Evolutionary conservation across 2,113 vertebrate genomes (phyloP).

Genomic region (Catharus bicknelli): DNA sequence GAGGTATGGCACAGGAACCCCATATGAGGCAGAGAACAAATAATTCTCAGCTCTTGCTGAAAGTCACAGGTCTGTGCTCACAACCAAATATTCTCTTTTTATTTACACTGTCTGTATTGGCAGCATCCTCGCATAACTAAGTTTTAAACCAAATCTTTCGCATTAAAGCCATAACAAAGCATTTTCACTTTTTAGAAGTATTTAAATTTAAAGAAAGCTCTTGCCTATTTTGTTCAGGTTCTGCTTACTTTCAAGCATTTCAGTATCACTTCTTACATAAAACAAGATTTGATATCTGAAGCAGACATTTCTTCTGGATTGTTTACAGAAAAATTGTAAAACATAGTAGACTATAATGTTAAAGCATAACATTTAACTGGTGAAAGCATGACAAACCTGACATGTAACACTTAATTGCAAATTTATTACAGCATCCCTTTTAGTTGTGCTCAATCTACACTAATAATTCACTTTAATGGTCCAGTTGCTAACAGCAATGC

Average conservation of each 20-base stretch:
- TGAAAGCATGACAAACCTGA: background rate
- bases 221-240: background rate
- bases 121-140: background rate
- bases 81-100: background rate
- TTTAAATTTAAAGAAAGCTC: background rate
- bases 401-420: background rate
- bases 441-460: background rate
- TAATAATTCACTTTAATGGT: background rate
- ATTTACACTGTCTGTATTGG: background rate
- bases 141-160: background rate
- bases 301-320: background rate
- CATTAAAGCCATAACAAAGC: background rate
- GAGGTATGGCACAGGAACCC: fast-evolving
- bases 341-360: background rate
- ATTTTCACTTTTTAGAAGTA: background rate
- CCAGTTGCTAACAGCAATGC: background rate
- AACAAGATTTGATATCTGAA: background rate
- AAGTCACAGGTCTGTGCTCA: background rate
- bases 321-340: background rate
- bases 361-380: background rate
- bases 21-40: background rate
- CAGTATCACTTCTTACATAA: background rate
- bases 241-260: background rate
- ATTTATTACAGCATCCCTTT: background rate
- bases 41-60: background rate